phyloP scores from a whole-genome alignment of 1,140 invertebrate genomes.

The Sycophaga agraensis region DNA sequence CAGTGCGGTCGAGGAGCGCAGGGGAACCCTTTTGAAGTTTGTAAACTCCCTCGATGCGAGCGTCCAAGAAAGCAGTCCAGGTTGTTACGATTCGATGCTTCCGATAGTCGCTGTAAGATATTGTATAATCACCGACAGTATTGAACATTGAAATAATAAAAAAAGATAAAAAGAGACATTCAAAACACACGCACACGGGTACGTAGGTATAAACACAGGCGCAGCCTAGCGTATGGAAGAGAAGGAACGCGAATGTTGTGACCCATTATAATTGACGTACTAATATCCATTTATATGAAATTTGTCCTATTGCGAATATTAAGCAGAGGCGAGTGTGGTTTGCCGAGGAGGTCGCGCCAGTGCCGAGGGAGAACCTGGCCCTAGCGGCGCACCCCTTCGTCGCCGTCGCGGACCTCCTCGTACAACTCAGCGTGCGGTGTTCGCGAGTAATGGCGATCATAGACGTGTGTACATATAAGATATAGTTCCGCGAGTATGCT shows the following conservation, averaged over 20 bases:
- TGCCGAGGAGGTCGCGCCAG: background rate
- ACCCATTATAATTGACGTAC: too few species aligned
- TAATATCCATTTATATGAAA: too few species aligned
- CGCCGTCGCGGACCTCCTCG: too few species aligned
- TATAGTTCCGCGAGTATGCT: constrained; percentile 3
- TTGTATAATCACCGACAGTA: constrained; percentile 22
- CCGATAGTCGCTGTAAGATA: constrained; percentile 23
- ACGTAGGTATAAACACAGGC: constrained; percentile 18
- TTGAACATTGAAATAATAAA: constrained; percentile 16
- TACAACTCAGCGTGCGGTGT: too few species aligned
- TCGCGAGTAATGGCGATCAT: too few species aligned
- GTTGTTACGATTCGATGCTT: constrained; percentile 14
- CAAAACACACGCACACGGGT: constrained; percentile 14
- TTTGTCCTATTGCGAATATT: constrained; percentile 31
- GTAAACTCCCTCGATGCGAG: too few species aligned
- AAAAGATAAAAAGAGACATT: background rate
- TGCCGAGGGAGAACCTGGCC: too few species aligned
- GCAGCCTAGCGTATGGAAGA: too few species aligned
- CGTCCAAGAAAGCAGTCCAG: background rate
- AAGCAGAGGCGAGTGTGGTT: constrained; percentile 13
- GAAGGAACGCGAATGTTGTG: too few species aligned
- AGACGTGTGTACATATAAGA: constrained; percentile 33
- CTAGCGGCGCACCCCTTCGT: too few species aligned
- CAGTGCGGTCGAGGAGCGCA: too few species aligned
- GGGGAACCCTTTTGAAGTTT: too few species aligned